Evolutionary conservation across 1,140 invertebrate genomes (phyloP).

Genomic region (Danaus plexippus): DNA sequence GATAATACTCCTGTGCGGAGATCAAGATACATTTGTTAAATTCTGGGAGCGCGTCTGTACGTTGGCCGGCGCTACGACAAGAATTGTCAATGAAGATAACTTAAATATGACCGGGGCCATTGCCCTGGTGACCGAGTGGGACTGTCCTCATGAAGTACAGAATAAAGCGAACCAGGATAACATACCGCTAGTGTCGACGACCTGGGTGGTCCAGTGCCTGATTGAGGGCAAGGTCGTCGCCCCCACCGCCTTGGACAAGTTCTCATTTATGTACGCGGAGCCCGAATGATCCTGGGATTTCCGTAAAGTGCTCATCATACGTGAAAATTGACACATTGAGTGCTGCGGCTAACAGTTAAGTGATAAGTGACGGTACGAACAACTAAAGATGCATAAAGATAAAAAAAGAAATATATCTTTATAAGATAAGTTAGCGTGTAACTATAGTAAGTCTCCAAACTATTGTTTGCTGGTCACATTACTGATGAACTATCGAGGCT

Average conservation of each 20-base stretch:
- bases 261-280: constrained; percentile 66
- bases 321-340: constrained; percentile 62
- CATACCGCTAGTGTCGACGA: constrained; percentile 73
- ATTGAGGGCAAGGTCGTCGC: constrained; percentile 70
- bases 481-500: too few relatives aligned
- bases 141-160: constrained; percentile 71
- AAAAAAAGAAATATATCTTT: too few relatives aligned
- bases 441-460: too few relatives aligned
- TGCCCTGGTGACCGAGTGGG: constrained; percentile 69
- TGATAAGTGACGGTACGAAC: background rate
- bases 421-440: too few relatives aligned
- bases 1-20: constrained; percentile 66
- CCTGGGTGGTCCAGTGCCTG: constrained; percentile 74
- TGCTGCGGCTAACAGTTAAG: constrained; percentile 26
- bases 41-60: constrained; percentile 74
- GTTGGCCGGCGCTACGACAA: constrained; percentile 72
- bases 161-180: constrained; percentile 69
- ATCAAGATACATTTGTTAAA: constrained; percentile 64
- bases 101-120: constrained; percentile 65
- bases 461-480: too few relatives aligned
- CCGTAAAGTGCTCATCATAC: constrained; percentile 60
- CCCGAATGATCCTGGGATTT: constrained; percentile 69
- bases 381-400: too few relatives aligned
- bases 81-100: constrained; percentile 63
- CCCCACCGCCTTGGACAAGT: constrained; percentile 66